phyloP scores from a whole-genome alignment of 1,140 invertebrate species.

The Aphelenchoides avenae region DNA sequence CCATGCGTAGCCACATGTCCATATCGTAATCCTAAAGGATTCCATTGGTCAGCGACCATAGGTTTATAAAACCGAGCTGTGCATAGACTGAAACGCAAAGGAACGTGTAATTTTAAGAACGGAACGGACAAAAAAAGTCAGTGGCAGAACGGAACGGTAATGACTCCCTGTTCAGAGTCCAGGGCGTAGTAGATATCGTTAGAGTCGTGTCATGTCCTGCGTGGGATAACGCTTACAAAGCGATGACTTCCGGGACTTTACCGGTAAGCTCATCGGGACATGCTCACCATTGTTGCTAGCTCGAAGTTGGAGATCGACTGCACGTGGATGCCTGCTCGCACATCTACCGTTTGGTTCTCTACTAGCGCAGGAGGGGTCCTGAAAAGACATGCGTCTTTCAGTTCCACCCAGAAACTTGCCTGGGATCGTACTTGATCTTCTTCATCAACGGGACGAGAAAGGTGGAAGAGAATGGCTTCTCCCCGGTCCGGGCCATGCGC shows the following conservation, averaged over 20 bases:
- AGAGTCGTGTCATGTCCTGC: no score
- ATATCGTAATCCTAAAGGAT: conserved; percentile 59
- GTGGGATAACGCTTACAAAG: no score
- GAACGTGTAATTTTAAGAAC: background rate
- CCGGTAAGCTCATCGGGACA: no score
- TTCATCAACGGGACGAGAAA: conserved; percentile 38
- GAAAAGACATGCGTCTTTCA: conserved; percentile 13
- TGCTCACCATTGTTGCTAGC: conserved; percentile 53
- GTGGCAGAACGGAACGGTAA: no score
- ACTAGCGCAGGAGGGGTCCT: conserved; percentile 48
- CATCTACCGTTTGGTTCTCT: conserved; percentile 41
- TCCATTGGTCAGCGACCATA: no score
- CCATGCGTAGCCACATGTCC: conserved; percentile 56
- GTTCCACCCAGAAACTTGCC: no score
- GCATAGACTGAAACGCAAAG: no score
- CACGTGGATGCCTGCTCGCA: conserved; percentile 52
- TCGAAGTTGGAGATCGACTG: conserved; percentile 59
- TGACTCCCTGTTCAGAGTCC: no score
- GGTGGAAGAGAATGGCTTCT: no score
- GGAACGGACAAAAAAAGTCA: background rate
- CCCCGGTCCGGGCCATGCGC: conserved; percentile 9
- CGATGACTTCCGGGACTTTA: no score
- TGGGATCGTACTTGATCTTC: conserved; percentile 46
- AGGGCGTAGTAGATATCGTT: no score
- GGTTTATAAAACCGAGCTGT: no score